Conservation (phyloP, 2,113 vertebrate genomes). For the Zosterops hypoxanthus region DNA sequence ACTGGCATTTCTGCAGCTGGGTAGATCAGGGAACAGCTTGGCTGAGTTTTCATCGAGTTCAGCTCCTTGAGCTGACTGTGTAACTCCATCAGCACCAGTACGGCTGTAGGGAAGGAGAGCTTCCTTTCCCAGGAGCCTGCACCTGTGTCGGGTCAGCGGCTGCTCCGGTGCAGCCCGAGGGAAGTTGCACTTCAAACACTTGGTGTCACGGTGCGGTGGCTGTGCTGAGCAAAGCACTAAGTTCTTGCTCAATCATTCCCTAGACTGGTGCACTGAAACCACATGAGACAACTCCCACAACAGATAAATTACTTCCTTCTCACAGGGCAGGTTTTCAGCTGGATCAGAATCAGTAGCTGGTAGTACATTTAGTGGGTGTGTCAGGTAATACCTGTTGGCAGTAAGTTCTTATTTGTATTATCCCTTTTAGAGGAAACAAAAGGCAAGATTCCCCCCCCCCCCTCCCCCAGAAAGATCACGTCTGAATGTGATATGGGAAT, state of each 20-base stretch:
- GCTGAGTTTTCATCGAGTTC: fast-evolving
- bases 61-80: neutral
- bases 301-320: neutral
- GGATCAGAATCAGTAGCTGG: neutral
- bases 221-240: neutral
- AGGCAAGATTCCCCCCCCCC: neutral
- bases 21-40: neutral
- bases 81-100: neutral
- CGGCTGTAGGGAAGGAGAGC: neutral
- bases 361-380: neutral
- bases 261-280: fast-evolving
- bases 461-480: neutral
- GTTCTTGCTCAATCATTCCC: neutral
- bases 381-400: neutral
- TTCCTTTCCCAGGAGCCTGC: neutral
- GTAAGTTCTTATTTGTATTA: neutral
- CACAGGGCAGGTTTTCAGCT: neutral
- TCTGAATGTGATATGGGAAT: neutral
- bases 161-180: fast-evolving
- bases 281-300: fast-evolving
- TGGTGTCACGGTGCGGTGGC: fast-evolving
- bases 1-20: neutral
- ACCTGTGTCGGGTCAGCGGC: fast-evolving
- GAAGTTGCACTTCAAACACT: fast-evolving
- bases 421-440: neutral